Conservation (phyloP, 2,113 vertebrate species). For the Pseudopodoces humilis region DNA sequence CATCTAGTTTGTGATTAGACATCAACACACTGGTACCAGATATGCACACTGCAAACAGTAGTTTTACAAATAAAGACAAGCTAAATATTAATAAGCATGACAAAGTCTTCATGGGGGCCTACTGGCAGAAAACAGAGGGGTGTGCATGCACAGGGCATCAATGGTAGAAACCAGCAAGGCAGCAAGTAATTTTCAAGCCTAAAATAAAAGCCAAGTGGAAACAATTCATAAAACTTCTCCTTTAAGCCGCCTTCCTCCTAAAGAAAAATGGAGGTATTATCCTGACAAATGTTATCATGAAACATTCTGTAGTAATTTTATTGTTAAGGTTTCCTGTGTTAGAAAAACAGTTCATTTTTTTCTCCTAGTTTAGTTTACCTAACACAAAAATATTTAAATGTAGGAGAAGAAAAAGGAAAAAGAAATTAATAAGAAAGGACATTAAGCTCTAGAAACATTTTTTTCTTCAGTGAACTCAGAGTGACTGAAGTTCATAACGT, state of each 20-base stretch:
- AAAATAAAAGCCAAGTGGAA: not conserved
- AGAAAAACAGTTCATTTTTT: not conserved
- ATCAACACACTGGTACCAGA: not conserved
- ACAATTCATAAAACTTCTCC: not conserved
- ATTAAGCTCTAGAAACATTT: not conserved
- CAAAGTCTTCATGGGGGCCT: not conserved
- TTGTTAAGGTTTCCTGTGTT: not conserved
- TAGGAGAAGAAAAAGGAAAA: not conserved
- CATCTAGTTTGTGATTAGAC: not conserved
- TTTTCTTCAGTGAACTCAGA: conserved; percentile 6
- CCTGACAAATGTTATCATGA: not conserved
- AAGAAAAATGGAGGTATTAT: not conserved
- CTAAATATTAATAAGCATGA: not conserved
- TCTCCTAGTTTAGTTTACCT: not conserved
- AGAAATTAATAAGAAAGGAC: not conserved
- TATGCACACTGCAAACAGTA: not conserved
- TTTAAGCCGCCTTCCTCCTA: not conserved
- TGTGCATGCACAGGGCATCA: not conserved
- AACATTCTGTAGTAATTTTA: not conserved
- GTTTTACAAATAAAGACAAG: not conserved
- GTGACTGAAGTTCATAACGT: conserved; percentile 11
- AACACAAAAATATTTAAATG: not conserved
- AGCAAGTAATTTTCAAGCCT: not conserved
- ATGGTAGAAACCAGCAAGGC: not conserved
- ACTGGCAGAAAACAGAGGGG: not conserved